Evolutionary conservation across 1,140 invertebrate species (phyloP).

Genomic region (Alviniconcha marisindica): DNA sequence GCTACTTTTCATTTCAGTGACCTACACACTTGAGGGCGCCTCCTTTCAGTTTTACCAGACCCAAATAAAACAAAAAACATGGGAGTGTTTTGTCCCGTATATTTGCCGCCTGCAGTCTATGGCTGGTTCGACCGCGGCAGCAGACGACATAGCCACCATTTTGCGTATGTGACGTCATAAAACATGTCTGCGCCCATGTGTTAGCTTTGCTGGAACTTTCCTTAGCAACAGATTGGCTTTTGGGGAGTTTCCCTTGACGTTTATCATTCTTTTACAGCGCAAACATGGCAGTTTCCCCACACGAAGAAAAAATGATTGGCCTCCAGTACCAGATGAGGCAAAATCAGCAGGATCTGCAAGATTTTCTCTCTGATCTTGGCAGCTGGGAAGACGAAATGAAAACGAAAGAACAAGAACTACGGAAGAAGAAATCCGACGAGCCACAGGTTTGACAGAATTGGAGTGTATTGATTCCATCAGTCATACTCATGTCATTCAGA

Average conservation of each 20-base stretch:
- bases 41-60: too few relatives aligned
- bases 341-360: constrained; percentile 85
- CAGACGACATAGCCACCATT: too few relatives aligned
- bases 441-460: constrained; percentile 37
- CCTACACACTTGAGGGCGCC: too few relatives aligned
- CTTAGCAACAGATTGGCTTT: constrained; percentile 7
- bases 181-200: constrained; percentile 67
- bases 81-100: too few relatives aligned
- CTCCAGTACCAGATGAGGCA: constrained; percentile 71
- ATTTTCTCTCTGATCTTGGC: constrained; percentile 86
- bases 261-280: not conserved
- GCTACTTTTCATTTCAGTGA: too few relatives aligned
- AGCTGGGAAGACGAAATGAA: constrained; percentile 91
- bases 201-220: not conserved
- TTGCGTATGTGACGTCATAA: not conserved
- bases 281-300: constrained; percentile 52
- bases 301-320: constrained; percentile 68
- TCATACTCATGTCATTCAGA: too few relatives aligned
- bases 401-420: constrained; percentile 83
- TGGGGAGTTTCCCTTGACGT: not conserved
- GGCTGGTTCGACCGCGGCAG: too few relatives aligned
- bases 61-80: too few relatives aligned
- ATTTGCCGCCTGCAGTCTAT: too few relatives aligned
- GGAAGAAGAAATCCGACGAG: constrained; percentile 53
- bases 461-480: too few relatives aligned